phyloP scores from a whole-genome alignment of 2,113 vertebrate genomes.

The Phaethornis superciliosus region DNA sequence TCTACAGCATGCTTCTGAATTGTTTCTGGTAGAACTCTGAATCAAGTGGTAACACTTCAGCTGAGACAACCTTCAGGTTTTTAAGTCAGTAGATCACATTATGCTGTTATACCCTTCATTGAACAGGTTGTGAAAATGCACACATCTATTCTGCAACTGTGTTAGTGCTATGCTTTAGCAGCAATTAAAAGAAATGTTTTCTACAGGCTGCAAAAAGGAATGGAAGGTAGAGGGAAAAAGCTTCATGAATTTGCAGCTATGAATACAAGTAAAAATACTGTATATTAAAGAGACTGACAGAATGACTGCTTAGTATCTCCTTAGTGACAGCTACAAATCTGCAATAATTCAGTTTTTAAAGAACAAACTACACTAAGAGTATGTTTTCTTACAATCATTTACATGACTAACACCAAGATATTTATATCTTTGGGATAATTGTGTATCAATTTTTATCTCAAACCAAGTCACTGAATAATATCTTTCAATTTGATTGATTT shows the following conservation, averaged over 20 bases:
- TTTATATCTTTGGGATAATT: neutral
- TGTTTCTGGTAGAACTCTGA: neutral
- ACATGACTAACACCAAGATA: neutral
- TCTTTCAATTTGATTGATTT: neutral
- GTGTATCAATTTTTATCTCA: neutral
- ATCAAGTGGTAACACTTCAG: neutral
- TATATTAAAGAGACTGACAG: neutral
- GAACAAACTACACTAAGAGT: neutral
- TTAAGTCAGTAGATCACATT: neutral
- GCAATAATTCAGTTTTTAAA: neutral
- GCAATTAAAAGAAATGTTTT: neutral
- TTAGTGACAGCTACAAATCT: neutral
- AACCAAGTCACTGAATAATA: neutral
- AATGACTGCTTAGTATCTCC: neutral
- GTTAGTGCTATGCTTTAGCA: neutral
- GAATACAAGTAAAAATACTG: neutral
- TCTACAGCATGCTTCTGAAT: neutral
- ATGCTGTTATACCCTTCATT: neutral
- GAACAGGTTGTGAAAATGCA: neutral
- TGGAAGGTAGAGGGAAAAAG: neutral
- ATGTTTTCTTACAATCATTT: neutral
- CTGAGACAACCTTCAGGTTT: neutral
- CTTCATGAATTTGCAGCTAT: neutral
- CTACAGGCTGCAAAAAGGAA: neutral
- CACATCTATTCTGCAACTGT: neutral